Conservation (phyloP, 2,113 vertebrate genomes). For the Equus przewalskii region DNA sequence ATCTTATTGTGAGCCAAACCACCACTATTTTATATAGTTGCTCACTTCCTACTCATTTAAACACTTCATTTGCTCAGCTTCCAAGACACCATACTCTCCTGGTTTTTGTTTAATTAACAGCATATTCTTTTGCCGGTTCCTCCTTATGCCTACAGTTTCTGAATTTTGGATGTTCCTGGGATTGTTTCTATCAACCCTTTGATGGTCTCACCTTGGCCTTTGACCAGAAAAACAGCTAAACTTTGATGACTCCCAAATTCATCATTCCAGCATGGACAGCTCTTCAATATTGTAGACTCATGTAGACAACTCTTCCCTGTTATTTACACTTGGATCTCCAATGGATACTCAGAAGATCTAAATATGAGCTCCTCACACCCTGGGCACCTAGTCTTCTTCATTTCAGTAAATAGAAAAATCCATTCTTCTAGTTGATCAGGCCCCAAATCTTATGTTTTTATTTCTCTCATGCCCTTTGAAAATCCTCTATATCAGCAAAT, state of each 20-base stretch:
- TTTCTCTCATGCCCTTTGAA: background rate
- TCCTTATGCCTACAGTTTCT: background rate
- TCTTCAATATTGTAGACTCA: background rate
- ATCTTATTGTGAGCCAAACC: background rate
- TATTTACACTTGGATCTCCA: background rate
- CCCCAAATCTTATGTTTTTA: background rate
- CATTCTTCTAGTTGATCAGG: background rate
- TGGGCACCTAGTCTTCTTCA: background rate
- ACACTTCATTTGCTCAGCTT: background rate
- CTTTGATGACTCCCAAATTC: background rate
- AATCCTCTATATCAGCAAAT: background rate
- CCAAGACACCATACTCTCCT: background rate
- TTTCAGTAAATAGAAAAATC: background rate
- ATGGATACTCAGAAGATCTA: background rate
- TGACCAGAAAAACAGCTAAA: background rate
- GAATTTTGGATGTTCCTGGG: background rate
- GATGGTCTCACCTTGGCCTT: background rate
- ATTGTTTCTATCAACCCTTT: background rate
- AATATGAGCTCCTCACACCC: background rate
- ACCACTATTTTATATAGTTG: background rate
- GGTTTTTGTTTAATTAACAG: background rate
- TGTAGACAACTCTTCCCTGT: background rate
- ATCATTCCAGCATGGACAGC: background rate
- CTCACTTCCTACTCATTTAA: background rate
- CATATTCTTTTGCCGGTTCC: background rate